Percentiles rank a stretch among this genome's conserved stretches.
phyloP scores from a whole-genome alignment of 2,797 vertebrate species.

The Microctenopoma steveboyesi region DNA sequence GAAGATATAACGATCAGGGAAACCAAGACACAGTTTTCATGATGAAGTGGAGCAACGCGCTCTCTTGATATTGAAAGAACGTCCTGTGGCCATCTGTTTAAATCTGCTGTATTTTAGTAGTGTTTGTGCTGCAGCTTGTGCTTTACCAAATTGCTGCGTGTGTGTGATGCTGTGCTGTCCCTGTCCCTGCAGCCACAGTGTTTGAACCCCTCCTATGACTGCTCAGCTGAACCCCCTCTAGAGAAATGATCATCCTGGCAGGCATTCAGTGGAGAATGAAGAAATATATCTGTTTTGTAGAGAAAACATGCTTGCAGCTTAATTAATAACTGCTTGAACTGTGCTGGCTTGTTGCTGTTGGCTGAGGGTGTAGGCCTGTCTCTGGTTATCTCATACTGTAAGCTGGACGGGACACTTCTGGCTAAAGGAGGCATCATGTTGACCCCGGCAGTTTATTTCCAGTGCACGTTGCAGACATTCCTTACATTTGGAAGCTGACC shows the following conservation, averaged over 20 bases:
- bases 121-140: neutral
- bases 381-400: slow-evolving; percentile 4
- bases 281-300: slow-evolving; percentile 43
- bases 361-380: neutral
- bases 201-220: slow-evolving; percentile 63
- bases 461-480: slow-evolving; percentile 41
- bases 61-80: slow-evolving; percentile 9
- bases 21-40: slow-evolving; percentile 10
- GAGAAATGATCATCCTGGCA: slow-evolving; percentile 70
- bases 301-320: slow-evolving; percentile 18
- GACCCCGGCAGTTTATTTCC: slow-evolving; percentile 58
- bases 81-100: neutral
- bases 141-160: neutral
- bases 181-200: slow-evolving; percentile 10
- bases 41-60: slow-evolving; percentile 1
- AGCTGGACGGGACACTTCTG: slow-evolving; percentile 3
- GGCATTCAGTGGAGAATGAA: slow-evolving; percentile 51
- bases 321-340: slow-evolving; percentile 43
- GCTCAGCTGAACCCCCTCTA: slow-evolving; percentile 59
- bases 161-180: slow-evolving; percentile 15
- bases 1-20: neutral
- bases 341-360: slow-evolving; percentile 19
- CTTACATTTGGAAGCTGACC: slow-evolving; percentile 39
- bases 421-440: slow-evolving; percentile 27
- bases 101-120: neutral